Evolutionary conservation across 1,140 invertebrate species (phyloP), one percentile per base, ranked within the genome.

Genomic region (Microplitis demolitor): DNA sequence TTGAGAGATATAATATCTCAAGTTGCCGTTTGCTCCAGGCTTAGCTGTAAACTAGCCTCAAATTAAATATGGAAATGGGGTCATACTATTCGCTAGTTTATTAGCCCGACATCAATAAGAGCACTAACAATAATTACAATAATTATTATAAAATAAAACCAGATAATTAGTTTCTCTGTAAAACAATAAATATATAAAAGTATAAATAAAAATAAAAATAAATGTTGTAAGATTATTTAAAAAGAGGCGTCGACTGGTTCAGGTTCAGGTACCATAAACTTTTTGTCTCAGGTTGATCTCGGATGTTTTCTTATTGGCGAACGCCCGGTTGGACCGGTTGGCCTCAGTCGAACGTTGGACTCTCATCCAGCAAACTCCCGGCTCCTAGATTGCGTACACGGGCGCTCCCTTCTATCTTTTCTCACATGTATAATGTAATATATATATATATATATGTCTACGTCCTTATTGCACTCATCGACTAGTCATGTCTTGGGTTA

Each of bases 301-400:
- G 45, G 24, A 37, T 34, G 24, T 6, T 67, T 53, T 67, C 50
- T 67, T 67, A 54, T 67, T 67, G 66, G 66, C 34, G 34, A 67
- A 50, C 16, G 37, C 45, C 66, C 13, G 50, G 45, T 53, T 33
- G 24, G 66, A 67, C 66, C 66, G 66, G 66, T 67, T 67, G 66
- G 50, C 66, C 66, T 34, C 50, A n/a, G 50, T 67, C 66, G 66
- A 50, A 67, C 66, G 39, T 67, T 67, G 66, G 66, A 67, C 66
- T 67, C 64, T 66, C 3, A n/a, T 64, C 24, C 4, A 24, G 4
- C 14, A 33, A 14, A 16, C 63, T 66, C 51, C 16, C 14, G 62
- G 33, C 62, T 67, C 66, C 66, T 67, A 67, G 66, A 67, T 33
- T 31, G 66, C 39, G 6, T 45, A 24, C 51, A 24, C 24, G 24